phyloP scores from a whole-genome alignment of 2,113 vertebrate species.

The Lamprotornis superbus region DNA sequence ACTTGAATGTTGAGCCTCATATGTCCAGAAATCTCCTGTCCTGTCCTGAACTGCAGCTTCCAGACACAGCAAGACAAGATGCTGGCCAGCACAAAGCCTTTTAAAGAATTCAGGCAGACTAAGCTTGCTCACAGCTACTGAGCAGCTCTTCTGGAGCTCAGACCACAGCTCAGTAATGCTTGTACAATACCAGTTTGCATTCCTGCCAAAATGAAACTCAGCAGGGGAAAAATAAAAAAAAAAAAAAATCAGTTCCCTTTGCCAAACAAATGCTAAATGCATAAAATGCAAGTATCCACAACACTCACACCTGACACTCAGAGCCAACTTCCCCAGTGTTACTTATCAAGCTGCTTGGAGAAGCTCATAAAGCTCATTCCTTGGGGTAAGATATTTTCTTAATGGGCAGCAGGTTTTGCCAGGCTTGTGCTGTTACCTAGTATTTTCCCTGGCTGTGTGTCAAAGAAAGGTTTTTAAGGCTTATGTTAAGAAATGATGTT shows the following conservation, averaged over 20 bases:
- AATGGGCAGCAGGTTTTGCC: background rate
- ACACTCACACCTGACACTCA: background rate
- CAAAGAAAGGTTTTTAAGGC: conserved; percentile 4
- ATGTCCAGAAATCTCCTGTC: background rate
- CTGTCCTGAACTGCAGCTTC: background rate
- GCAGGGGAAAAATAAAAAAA: background rate
- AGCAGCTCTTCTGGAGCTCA: background rate
- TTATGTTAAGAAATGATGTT: conserved; percentile 31
- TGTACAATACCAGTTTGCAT: background rate
- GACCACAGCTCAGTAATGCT: background rate
- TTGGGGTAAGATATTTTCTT: background rate
- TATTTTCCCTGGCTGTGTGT: background rate
- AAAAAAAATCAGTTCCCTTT: background rate
- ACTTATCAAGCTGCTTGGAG: background rate
- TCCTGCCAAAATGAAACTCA: background rate
- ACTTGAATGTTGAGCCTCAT: background rate
- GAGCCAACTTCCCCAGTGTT: background rate
- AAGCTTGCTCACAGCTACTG: background rate
- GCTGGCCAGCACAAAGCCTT: background rate
- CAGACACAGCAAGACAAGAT: fast-evolving
- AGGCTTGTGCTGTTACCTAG: background rate
- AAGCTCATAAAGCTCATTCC: background rate
- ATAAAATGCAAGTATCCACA: background rate
- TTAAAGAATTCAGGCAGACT: background rate
- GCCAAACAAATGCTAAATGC: background rate